These are phyloP conservation scores for Melanotaenia parkinsoni DNA, from an alignment of 2,797 vertebrate genomes.

Conservation along the genomic window DNA sequence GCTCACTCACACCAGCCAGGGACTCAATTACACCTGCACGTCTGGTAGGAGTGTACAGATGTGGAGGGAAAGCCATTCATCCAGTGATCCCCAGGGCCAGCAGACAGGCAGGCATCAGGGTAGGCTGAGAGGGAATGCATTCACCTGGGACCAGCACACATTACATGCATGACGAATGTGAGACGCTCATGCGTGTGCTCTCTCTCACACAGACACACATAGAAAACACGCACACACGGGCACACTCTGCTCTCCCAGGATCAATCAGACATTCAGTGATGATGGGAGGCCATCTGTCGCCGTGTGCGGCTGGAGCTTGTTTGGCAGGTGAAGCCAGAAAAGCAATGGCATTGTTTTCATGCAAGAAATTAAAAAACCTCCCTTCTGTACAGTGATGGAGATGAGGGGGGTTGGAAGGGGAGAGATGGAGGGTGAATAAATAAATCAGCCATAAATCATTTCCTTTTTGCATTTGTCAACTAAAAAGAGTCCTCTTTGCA, in stretches of 20 bases:
- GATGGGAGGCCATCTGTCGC: conserved; percentile 87
- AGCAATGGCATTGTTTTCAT: conserved; percentile 86
- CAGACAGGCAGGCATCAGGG: conserved; percentile 60
- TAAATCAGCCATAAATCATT: conserved; percentile 87
- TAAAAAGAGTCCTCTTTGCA: conserved; percentile 81
- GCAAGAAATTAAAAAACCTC: conserved; percentile 83
- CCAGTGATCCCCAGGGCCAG: conserved; percentile 71
- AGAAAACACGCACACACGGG: conserved; percentile 15
- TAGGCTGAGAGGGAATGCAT: conserved; percentile 59
- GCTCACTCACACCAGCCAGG: conserved; percentile 67
- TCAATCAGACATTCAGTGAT: conserved; percentile 87
- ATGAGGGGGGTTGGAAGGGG: conserved; percentile 73
- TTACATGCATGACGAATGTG: conserved; percentile 80
- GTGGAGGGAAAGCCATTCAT: conserved; percentile 78
- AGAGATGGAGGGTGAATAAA: conserved; percentile 78
- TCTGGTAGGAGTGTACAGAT: conserved; percentile 77
- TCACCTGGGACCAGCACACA: conserved; percentile 76
- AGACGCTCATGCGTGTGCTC: conserved; percentile 45
- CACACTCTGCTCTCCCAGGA: conserved; percentile 67
- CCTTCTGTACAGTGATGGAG: conserved; percentile 79
- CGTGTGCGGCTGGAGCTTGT: conserved; percentile 76
- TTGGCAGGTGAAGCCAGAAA: conserved; percentile 84
- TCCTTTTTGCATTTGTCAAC: conserved; percentile 85
- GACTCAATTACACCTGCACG: conserved; percentile 80
- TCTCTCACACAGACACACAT: conserved; percentile 11